These are phyloP conservation scores for Anguilla marmorata DNA, from an alignment of 2,797 vertebrate species.

Conservation along the genomic window DNA sequence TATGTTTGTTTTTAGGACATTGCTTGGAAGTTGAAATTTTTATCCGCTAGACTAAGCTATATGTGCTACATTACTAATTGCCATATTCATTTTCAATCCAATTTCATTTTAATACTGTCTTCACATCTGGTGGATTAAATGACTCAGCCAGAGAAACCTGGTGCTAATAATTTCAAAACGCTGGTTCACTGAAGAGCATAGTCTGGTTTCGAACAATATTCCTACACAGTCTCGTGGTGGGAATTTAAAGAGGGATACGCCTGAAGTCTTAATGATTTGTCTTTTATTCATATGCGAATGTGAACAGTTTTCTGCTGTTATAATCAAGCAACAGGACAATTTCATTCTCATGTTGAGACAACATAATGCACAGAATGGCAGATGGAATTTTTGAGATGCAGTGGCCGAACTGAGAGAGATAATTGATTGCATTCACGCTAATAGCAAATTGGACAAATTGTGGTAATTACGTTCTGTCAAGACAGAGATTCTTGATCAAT, in stretches of 20 bases:
- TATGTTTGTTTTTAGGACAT: not conserved
- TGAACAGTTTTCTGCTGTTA: not conserved
- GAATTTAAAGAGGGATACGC: not conserved
- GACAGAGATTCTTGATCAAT: constrained; percentile 1
- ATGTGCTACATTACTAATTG: not conserved
- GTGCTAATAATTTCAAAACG: not conserved
- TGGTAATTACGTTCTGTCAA: constrained; percentile 6
- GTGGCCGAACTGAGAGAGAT: not conserved
- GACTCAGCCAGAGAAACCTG: not conserved
- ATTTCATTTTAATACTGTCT: not conserved
- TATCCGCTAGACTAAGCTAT: not conserved
- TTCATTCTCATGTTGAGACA: not conserved
- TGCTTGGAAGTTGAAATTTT: not conserved
- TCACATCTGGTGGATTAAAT: not conserved
- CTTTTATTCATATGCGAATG: not conserved
- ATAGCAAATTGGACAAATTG: not conserved
- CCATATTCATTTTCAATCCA: not conserved
- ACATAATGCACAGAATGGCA: not conserved
- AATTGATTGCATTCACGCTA: constrained; percentile 4
- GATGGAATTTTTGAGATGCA: not conserved
- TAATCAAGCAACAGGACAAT: not conserved
- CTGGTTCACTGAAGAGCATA: not conserved
- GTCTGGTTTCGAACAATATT: not conserved
- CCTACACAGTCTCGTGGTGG: not conserved
- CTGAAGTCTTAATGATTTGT: not conserved